A percentile compares a stretch with the other conserved stretches of the same genome.
phyloP scores from a whole-genome alignment of 2,113 vertebrate genomes.

The Callipepla squamata region DNA sequence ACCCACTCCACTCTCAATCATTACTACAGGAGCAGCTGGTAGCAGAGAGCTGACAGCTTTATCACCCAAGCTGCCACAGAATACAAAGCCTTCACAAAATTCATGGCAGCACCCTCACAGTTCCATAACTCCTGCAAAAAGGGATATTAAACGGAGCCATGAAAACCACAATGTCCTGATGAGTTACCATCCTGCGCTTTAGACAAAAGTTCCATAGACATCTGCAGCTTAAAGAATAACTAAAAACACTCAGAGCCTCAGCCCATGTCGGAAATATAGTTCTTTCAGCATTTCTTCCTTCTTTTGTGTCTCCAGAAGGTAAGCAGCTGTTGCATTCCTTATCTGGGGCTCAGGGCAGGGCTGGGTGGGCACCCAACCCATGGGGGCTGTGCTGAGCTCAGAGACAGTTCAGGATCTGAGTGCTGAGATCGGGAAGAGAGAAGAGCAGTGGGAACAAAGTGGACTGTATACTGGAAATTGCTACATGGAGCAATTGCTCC shows the following conservation, averaged over 20 bases:
- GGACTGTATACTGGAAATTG: too few species aligned
- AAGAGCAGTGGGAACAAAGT: too few species aligned
- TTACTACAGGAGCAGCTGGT: constrained; percentile 10
- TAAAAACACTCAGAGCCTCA: not conserved
- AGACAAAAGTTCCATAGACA: constrained; percentile 11
- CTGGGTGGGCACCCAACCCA: too few species aligned
- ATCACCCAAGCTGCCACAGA: constrained; percentile 47
- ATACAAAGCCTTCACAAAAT: constrained; percentile 47
- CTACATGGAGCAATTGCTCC: not conserved
- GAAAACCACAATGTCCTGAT: constrained; percentile 44
- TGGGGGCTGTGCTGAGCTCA: not conserved
- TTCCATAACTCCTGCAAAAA: constrained; percentile 23
- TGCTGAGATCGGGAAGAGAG: not conserved
- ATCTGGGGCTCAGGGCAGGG: not conserved
- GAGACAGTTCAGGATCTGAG: not conserved
- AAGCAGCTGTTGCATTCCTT: not conserved
- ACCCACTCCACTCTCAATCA: not conserved
- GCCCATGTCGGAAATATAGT: not conserved
- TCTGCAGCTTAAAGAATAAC: not conserved
- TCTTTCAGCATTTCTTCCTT: not conserved
- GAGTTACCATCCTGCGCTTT: constrained; percentile 38
- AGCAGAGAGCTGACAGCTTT: constrained; percentile 44
- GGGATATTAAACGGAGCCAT: constrained; percentile 46
- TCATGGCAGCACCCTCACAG: constrained; percentile 14
- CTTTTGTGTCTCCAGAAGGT: not conserved